Conservation (phyloP, 2,797 vertebrate species). For the Poeciliopsis paucimaculata region DNA sequence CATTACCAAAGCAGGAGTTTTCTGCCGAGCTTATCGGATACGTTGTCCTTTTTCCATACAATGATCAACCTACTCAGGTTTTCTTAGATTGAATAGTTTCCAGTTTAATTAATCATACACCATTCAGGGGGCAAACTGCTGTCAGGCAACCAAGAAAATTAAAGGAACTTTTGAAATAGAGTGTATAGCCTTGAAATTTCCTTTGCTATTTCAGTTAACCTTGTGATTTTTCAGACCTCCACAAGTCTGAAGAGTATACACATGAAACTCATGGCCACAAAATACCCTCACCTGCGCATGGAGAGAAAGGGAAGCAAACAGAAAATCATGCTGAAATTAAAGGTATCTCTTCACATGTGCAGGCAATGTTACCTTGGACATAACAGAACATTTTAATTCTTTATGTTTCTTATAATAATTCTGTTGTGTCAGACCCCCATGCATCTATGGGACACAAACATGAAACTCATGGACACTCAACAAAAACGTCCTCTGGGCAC, state of each 20-base stretch:
- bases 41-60: not conserved
- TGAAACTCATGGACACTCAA: slow-evolving; percentile 18
- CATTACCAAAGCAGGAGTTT: not conserved
- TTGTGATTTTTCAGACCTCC: slow-evolving; percentile 35
- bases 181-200: not conserved
- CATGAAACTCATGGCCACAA: slow-evolving; percentile 26
- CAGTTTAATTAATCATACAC: not conserved
- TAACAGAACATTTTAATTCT: not conserved
- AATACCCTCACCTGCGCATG: slow-evolving; percentile 14
- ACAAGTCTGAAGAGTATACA: slow-evolving; percentile 12
- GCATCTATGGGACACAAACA: slow-evolving; percentile 19
- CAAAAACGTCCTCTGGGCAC: slow-evolving; percentile 23
- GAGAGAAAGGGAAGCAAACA: slow-evolving; percentile 12
- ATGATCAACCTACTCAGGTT: not conserved
- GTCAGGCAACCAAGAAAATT: not conserved
- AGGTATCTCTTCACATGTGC: slow-evolving; percentile 1
- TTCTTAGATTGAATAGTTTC: not conserved
- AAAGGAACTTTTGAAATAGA: not conserved
- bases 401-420: slow-evolving; percentile 11
- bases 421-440: slow-evolving; percentile 27
- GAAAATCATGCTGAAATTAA: slow-evolving; percentile 3
- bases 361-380: not conserved
- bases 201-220: slow-evolving; percentile 9
- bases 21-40: not conserved
- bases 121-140: not conserved